phyloP scores from a whole-genome alignment of 2,113 vertebrate genomes.

The Aramus guarauna region DNA sequence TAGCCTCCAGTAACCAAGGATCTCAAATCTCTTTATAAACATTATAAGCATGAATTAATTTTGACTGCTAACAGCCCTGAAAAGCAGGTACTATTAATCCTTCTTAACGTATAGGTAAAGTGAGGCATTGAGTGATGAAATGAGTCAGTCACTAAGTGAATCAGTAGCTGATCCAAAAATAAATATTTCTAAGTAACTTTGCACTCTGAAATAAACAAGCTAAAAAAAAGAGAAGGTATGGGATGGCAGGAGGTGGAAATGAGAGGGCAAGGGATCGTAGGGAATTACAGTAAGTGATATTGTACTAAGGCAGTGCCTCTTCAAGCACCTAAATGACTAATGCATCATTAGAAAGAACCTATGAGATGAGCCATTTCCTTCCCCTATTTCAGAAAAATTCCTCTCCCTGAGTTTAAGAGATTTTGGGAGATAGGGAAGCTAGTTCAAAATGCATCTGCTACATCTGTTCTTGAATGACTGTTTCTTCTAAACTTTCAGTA shows the following conservation, averaged over 20 bases:
- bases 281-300: not conserved
- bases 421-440: not conserved
- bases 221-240: not conserved
- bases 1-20: slow-evolving; percentile 39
- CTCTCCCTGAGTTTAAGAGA: not conserved
- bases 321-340: not conserved
- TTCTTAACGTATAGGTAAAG: slow-evolving; percentile 62
- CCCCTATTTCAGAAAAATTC: not conserved
- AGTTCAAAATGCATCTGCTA: not conserved
- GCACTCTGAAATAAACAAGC: slow-evolving; percentile 38
- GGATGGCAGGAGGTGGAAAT: not conserved
- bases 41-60: slow-evolving; percentile 50
- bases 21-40: slow-evolving; percentile 57
- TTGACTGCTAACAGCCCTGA: slow-evolving; percentile 30
- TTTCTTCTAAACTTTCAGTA: not conserved
- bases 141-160: slow-evolving; percentile 51
- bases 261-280: not conserved
- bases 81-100: slow-evolving; percentile 59
- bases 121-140: slow-evolving; percentile 54
- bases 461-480: not conserved
- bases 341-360: not conserved
- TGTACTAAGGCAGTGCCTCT: not conserved
- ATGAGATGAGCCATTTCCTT: too few relatives aligned
- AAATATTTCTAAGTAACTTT: slow-evolving; percentile 56
- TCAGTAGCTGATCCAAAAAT: slow-evolving; percentile 60